Evolutionary conservation across 1,140 invertebrate genomes (phyloP), one percentile per base, ranked within the genome.

Genomic region (Triops cancriformis): DNA sequence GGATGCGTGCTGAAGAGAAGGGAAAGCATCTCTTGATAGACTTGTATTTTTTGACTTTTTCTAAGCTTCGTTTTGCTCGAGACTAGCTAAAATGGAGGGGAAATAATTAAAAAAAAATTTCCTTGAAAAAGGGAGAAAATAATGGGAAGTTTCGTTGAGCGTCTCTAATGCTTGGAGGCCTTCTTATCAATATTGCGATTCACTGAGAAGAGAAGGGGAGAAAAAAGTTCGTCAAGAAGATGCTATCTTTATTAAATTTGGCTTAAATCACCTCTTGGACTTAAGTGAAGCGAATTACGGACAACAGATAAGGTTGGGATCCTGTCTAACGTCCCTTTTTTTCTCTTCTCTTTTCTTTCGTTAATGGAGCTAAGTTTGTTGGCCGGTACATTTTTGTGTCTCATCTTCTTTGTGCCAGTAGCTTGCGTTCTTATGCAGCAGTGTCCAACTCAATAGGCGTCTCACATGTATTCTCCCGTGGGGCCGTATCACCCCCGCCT

Each of bases 151-250:
- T 64, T 23, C 18, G 14, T 64, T 64, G 51, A 37, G 31, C 51
- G 14, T 64, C 23, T 64, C 51, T 64, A 64, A 64, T 64, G 14
- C 51, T 18, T 64, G 23, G 14, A 64, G 18, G 51, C 51, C 23
- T 64, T 64, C 18, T 64, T 64, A 64, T 64, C 51, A 64, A 64
- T 64, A 64, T 64, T 64, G 51, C 14, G 14, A 64, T 64, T 64
- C 51, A n/a, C 51, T 23, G 51, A 18, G 51, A 37, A 37, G 31
- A 37, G 7, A 37, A 7, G 7, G 31, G 31, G 31, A 37, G 31
- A 37, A 37, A 37, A 37, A 37, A 37, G 31, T 37, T 23, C 51
- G 23, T 18, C 51, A 23, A 64, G 4, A 14, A 23, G 51, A n/a
- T 64, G 51, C 23, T 64, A 14, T 64, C 51, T 64, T 37, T 64